Evolutionary conservation across 2,113 vertebrate species (phyloP).

Genomic region (Indicator indicator): DNA sequence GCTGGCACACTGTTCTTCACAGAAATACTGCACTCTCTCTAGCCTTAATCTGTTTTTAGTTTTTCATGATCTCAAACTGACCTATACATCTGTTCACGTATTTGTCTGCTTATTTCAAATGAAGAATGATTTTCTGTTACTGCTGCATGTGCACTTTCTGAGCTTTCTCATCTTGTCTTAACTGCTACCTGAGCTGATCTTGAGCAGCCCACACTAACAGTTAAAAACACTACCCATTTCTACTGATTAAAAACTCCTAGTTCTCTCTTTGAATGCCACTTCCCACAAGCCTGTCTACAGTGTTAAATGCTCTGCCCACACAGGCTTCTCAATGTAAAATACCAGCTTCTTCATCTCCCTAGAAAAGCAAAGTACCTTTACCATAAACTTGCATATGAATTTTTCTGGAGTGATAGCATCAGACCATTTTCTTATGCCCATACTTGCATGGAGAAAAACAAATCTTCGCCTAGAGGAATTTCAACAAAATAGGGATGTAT

Average conservation of each 20-base stretch:
- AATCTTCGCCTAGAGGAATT: conserved; percentile 22
- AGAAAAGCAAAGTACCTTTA: background rate
- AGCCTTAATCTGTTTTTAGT: background rate
- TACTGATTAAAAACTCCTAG: conserved; percentile 41
- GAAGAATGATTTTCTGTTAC: background rate
- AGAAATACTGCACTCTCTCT: background rate
- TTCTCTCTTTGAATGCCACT: conserved; percentile 51
- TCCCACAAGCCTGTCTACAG: conserved; percentile 58
- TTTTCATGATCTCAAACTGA: background rate
- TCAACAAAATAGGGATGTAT: conserved; percentile 8
- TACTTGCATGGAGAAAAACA: background rate
- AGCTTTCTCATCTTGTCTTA: conserved; percentile 6
- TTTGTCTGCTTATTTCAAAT: background rate
- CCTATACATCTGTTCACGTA: background rate
- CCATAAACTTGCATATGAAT: background rate
- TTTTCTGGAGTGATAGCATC: background rate
- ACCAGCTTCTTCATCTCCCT: conserved; percentile 26
- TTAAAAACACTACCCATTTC: conserved; percentile 10
- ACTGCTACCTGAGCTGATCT: conserved; percentile 35
- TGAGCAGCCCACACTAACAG: conserved; percentile 8
- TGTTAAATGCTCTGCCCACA: conserved; percentile 51
- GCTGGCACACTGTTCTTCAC: background rate
- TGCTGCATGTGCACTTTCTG: background rate
- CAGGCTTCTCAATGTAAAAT: conserved; percentile 33
- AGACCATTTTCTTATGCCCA: background rate